Conservation (phyloP, 2,888 invertebrate species). For the Hypsopygia costalis region DNA sequence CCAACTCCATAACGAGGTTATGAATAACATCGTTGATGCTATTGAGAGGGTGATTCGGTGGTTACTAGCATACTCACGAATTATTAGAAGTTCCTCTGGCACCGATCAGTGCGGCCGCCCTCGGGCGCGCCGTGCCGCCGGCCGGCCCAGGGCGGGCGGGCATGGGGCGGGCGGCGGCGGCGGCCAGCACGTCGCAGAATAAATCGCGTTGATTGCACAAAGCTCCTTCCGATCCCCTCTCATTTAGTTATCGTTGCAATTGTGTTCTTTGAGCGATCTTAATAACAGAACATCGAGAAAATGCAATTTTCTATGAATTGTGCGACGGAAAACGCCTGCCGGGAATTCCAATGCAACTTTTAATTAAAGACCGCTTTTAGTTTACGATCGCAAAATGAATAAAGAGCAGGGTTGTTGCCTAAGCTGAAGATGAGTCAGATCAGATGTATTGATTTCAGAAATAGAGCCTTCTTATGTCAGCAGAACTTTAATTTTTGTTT, state of each 20-base stretch:
- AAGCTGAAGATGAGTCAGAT: too few relatives aligned
- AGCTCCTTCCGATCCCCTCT: constrained; percentile 61
- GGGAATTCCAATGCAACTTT: constrained; percentile 8
- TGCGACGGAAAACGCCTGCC: constrained; percentile 11
- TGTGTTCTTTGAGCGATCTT: constrained; percentile 48
- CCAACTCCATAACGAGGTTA: too few relatives aligned
- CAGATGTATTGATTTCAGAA: too few relatives aligned
- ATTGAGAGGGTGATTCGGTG: not conserved
- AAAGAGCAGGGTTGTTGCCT: too few relatives aligned
- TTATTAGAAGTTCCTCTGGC: too few relatives aligned
- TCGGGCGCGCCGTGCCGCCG: not conserved
- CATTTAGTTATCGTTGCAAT: constrained; percentile 70
- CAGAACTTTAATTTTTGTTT: too few relatives aligned
- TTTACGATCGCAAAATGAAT: too few relatives aligned
- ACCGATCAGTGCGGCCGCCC: not conserved
- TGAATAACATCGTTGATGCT: too few relatives aligned
- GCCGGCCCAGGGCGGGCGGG: not conserved
- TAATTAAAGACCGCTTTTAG: too few relatives aligned
- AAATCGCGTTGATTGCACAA: constrained; percentile 75
- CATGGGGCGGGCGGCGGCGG: not conserved
- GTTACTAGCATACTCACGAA: not conserved
- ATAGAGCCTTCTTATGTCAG: too few relatives aligned
- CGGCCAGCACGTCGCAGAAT: constrained; percentile 31
- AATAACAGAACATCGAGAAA: constrained; percentile 49
- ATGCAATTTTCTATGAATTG: constrained; percentile 42